Conservation (phyloP, 2,888 invertebrate genomes). For the Hirtodrosophila trivittata region DNA sequence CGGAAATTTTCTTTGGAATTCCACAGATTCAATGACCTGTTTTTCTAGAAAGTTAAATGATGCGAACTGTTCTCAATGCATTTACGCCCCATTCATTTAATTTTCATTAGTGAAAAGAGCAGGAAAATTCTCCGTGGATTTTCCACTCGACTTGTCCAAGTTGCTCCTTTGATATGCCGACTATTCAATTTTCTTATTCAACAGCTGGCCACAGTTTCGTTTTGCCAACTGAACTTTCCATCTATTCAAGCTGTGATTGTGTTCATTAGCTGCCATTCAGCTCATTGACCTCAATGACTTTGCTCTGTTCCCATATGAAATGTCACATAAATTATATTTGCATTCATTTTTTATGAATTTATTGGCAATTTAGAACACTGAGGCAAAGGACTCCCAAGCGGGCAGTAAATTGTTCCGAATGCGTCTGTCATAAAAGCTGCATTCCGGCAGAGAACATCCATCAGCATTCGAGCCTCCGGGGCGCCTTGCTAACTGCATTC, state of each 20-base stretch:
- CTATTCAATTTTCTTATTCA: conserved; percentile 22
- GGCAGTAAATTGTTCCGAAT: conserved; percentile 26
- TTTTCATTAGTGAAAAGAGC: neutral
- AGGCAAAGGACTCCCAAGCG: conserved; percentile 7
- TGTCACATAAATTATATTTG: conserved; percentile 8
- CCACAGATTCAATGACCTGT: conserved; percentile 2
- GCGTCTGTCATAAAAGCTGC: conserved; percentile 25
- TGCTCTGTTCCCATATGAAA: neutral
- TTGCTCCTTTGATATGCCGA: neutral
- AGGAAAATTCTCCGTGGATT: conserved; percentile 4
- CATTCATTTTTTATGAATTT: conserved; percentile 37
- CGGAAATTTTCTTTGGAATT: neutral
- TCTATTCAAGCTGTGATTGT: conserved; percentile 5
- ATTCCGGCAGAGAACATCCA: conserved; percentile 31
- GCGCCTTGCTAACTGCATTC: conserved; percentile 43
- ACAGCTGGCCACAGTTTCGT: conserved; percentile 12
- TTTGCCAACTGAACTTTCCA: conserved; percentile 13
- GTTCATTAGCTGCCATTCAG: conserved; percentile 47
- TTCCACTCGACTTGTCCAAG: conserved; percentile 10
- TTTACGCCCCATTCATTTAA: conserved; percentile 3
- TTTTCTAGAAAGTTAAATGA: neutral
- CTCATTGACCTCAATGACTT: conserved; percentile 27
- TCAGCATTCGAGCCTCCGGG: neutral
- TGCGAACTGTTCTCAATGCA: conserved; percentile 2
- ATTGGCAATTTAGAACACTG: conserved; percentile 29